phyloP scores from a whole-genome alignment of 1,140 invertebrate species.

The Brachystomella parvula region DNA sequence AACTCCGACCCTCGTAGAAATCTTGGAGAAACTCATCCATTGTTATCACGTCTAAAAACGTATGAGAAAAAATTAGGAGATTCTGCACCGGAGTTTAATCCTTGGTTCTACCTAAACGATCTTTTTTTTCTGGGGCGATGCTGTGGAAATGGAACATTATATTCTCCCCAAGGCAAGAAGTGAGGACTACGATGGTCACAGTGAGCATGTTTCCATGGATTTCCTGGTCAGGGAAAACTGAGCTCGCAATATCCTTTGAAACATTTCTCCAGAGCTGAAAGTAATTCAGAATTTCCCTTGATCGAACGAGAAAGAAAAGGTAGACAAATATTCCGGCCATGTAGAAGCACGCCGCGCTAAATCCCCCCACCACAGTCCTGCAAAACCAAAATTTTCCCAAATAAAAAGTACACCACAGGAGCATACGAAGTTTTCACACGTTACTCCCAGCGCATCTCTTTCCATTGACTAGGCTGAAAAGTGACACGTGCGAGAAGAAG shows the following conservation, averaged over 20 bases:
- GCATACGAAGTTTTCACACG: no score
- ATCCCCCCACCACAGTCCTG: no score
- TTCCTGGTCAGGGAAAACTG: conserved; percentile 6
- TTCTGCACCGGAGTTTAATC: neutral
- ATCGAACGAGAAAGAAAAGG: conserved; percentile 25
- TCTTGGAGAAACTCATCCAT: conserved; percentile 23
- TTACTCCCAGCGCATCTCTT: no score
- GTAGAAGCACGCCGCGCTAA: conserved; percentile 30
- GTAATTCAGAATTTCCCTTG: conserved; percentile 14
- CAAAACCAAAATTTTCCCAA: no score
- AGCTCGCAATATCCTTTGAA: conserved; percentile 7
- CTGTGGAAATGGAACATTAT: conserved; percentile 28
- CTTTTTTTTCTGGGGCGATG: conserved; percentile 9
- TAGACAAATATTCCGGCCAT: conserved; percentile 23
- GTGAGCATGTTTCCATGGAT: conserved; percentile 21
- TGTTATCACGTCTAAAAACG: conserved; percentile 6
- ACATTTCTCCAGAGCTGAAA: conserved; percentile 19
- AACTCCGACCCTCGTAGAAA: conserved; percentile 27
- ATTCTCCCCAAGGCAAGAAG: conserved; percentile 25
- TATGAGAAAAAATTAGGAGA: neutral
- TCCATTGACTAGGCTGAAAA: no score
- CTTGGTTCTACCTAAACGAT: neutral
- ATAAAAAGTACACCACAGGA: no score
- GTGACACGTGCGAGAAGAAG: no score
- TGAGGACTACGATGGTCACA: conserved; percentile 19